Base-by-base conservation (phyloP, 2,888 invertebrate species). In the Cantharis lateralis region DNA sequence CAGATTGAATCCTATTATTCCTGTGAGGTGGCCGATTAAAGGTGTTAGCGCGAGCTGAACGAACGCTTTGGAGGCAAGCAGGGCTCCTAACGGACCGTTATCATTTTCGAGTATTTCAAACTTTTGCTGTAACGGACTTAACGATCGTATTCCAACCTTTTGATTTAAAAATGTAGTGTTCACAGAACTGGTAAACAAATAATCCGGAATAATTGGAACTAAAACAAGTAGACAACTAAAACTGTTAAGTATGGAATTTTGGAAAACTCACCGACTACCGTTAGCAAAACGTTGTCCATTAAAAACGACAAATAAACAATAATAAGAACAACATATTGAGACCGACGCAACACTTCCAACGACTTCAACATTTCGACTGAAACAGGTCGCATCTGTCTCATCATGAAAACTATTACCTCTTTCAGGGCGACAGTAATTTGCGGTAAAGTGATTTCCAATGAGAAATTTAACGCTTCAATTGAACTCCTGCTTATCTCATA, bases 281-380 rank as follows among this genome's bases (percentile, higher is more conserved):
- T 97, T 68, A 97, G 90, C 18, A 97, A 90, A 79, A 96, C 93
- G 88, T 97, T 97, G 89, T 97, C 97, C 87, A 95, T 88, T 83
- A 95, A 91, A 86, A 95, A 92, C 1, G 95, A 93, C 78, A 94
- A 87, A 86, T 95, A 95, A 72, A 95, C 92, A 78, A 93, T 89
- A 20, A 89, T 81, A 74, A 93, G 91, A 71, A 90, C 83, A 63
- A 89, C 80, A 68, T 87, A 80, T 79, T 88, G 87, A 5, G 86
- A 85, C 75, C 84, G 82, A 78, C 82, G 82, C 7, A 82, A 64
- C 18, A 64, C 62, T 62, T 81, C 62, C 26, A 80, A 26, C n/a
- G 73, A 28, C 48, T 74, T 66, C 61, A 70, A 48, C 78, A 81
- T 81, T 73, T 68, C 79, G 62, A 11, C 26, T 16, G 76, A 72